Base-by-base conservation (phyloP, 1,140 invertebrate genomes). In the Neodiprion pinetum region DNA sequence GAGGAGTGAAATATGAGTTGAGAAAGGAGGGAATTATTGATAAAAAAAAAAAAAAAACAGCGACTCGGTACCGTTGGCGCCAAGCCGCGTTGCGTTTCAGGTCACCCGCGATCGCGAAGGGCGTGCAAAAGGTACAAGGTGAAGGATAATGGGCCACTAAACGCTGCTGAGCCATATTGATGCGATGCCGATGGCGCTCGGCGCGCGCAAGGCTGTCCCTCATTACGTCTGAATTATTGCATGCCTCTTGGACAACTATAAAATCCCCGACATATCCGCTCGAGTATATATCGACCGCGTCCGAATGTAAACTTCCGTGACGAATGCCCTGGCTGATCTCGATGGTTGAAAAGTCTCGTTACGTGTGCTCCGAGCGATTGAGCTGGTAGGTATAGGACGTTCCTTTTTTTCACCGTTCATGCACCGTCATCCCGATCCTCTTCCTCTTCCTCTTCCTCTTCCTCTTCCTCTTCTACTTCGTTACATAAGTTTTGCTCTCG, bases 151-250 rank as follows among this genome's bases (percentile, higher is more conserved):
- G 53, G 53, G 53, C 53, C 53, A 61, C 53, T 61, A 61, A 61
- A 61, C 53, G 53, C 53, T 17, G 53, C 53, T 12, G n/a, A 61
- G 53, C n/a, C 53, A 61, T 61, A 61, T 61, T 61, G 53, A 61
- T 61, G 53, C 53, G 53, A 61, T 61, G 53, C 53, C 53, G 53
- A 61, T 61, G 53, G 53, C 53, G 53, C 11, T 61, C 53, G 28
- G 28, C 28, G 28, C 28, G 28, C 28, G 28, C 28, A 61, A 14
- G 53, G 53, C 53, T 61, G 53, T 61, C 53, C 53, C 53, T 61
- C 53, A 61, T 61, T 61, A 61, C 53, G 53, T 61, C 53, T 61
- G 53, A 61, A 61, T 61, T 61, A 61, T 61, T 61, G 53, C 53
- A 61, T 61, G 53, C 53, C 53, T 61, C 53, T 61, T 61, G 53